Percentiles rank a stretch among this genome's conserved stretches.
Conservation (phyloP, 2,113 vertebrate species). For the Micromys minutus region DNA sequence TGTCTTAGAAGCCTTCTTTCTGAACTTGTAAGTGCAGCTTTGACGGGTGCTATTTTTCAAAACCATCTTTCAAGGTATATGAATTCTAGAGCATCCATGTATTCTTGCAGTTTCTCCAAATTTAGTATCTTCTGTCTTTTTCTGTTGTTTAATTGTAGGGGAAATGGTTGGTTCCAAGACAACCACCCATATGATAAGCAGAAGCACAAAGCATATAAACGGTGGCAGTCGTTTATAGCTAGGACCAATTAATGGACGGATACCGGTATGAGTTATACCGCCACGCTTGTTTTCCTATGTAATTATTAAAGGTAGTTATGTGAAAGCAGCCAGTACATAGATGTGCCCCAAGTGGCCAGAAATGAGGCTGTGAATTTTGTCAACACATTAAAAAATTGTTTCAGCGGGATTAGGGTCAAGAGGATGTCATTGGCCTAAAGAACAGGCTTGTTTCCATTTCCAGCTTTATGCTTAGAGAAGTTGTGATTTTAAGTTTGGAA, state of each 20-base stretch:
- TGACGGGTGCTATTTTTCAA: constrained; percentile 24
- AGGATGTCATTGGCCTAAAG: constrained; percentile 4
- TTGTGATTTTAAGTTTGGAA: constrained; percentile 48
- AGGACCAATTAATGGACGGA: neutral
- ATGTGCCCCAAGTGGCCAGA: constrained; percentile 28
- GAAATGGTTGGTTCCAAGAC: constrained; percentile 41
- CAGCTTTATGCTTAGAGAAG: constrained; percentile 53
- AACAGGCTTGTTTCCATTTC: constrained; percentile 46
- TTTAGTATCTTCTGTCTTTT: constrained; percentile 55
- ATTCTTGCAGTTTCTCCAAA: constrained; percentile 27
- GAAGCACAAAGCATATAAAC: constrained; percentile 41
- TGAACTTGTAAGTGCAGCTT: constrained; percentile 43
- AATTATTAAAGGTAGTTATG: constrained; percentile 39
- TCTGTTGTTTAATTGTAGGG: constrained; percentile 50
- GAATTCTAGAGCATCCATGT: constrained; percentile 43
- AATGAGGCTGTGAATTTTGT: constrained; percentile 57
- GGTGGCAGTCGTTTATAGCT: constrained; percentile 43
- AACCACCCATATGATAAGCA: constrained; percentile 31
- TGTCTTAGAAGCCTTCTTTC: constrained; percentile 62
- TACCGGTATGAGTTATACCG: neutral
- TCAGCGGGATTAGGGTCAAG: constrained; percentile 42
- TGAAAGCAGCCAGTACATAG: constrained; percentile 37
- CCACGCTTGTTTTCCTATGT: constrained; percentile 47
- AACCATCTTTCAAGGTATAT: constrained; percentile 29
- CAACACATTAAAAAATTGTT: constrained; percentile 56